These are phyloP conservation scores for Ctenodactylus gundi DNA, from an alignment of 2,113 vertebrate genomes.

Conservation along the genomic window DNA sequence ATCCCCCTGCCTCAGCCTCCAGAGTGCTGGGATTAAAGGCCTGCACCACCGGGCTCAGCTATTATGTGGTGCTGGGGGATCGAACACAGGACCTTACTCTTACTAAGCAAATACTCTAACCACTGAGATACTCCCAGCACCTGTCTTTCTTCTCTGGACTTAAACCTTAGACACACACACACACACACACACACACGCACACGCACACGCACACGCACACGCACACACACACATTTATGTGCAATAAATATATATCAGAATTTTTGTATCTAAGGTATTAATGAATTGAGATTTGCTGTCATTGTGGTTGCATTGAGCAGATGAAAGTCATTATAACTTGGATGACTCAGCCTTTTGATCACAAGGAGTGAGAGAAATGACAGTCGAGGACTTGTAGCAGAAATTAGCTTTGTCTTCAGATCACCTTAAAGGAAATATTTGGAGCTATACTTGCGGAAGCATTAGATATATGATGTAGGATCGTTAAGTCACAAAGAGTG, in stretches of 20 bases:
- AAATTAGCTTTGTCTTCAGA: neutral
- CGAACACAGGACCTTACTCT: no score
- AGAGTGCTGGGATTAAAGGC: no score
- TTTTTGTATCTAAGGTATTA: constrained; percentile 20
- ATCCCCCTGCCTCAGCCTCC: no score
- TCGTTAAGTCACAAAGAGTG: neutral
- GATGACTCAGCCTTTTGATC: neutral
- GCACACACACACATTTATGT: neutral
- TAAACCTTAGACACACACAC: no score
- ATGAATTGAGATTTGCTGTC: neutral
- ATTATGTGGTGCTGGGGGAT: no score
- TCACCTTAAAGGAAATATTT: neutral
- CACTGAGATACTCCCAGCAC: no score
- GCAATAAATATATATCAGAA: neutral
- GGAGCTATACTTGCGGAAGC: neutral
- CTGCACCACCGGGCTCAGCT: no score
- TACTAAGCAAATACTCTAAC: no score
- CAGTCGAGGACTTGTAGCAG: neutral
- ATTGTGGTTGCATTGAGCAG: neutral
- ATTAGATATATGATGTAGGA: neutral
- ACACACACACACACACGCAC: no score
- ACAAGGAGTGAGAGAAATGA: neutral
- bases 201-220: no score
- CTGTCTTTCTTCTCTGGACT: no score
- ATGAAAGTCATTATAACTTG: constrained; percentile 4